Base-by-base conservation (phyloP, 2,888 invertebrate genomes). In the Pterostichus niger region DNA sequence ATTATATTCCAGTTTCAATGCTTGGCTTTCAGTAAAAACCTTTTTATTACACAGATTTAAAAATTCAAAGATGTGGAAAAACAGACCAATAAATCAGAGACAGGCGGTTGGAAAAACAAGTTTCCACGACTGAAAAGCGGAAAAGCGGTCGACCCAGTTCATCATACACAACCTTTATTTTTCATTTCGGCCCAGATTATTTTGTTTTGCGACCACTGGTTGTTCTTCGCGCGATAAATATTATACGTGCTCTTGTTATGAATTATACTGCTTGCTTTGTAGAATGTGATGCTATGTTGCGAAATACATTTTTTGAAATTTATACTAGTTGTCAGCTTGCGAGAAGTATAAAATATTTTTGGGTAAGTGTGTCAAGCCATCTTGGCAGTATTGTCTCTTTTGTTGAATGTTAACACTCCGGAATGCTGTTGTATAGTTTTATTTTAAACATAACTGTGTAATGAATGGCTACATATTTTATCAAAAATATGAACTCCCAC, bases 41-140 rank as follows among this genome's bases (percentile, higher is more conserved):
- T 64, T 75, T 52, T 71, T 52, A 75, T 46, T 52, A 49, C 13
- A 13, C 6, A 44, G 59, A 59, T 79, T 79, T 52, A 68, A 68
- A 80, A 68, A 80, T 80, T 80, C 80, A 80, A 80, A 49, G 52
- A 68, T 52, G 80, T 56, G 52, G 79, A 80, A 80, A 80, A 80
- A 80, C 80, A 80, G 49, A 52, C 64, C 80, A 52, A 80, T 80
- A 80, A 80, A 80, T 80, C 80, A 80, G 80, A 2, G 9, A 31
- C 40, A 68, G 49, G 35, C 68, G 80, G 49, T 52, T 5, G 80
- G 49, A 68, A 80, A 79, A 71, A 52, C 68, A 80, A 80, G 31
- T 71, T 79, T 33, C 79, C 35, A 35, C n/a, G 33, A 64, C 6
- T 71, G 59, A 77, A 77, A 35, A 33, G 76, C 52, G 76, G 56